Evolutionary conservation across 1,140 invertebrate genomes (phyloP), one percentile per base, ranked within the genome.

Genomic region (Drosophila trapezifrons): DNA sequence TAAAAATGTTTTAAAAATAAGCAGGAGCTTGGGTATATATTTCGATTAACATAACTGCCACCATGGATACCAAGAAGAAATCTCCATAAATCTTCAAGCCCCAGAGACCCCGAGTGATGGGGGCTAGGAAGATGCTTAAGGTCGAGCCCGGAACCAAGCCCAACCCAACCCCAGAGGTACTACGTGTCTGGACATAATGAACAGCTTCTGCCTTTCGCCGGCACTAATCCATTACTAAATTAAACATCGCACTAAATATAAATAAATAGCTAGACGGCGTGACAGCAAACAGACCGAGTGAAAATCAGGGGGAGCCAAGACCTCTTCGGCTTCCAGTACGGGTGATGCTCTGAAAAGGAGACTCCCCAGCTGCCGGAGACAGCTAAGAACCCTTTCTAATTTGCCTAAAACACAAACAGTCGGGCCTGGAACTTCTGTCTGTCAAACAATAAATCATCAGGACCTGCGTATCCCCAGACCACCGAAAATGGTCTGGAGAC

Each of bases 211-310:
- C 51, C 56, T 54, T 67, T 71, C 51, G 55, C 49, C 62, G 59
- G 27, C 62, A 55, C 80, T 89, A 89, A 89, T 89, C 84, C 84
- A 89, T 89, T 89, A 89, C 84, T 89, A 89, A 89, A 89, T 89
- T 89, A 89, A 89, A 89, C 84, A 89, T 76, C 56, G 72, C 74
- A 90, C 80, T 89, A 89, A 89, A 89, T 89, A 84, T 72, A 89
- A 90, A 90, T 89, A 89, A 89, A 89, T 89, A 89, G 84, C 84
- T 84, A 84, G 83, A 86, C 83, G 69, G 75, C 82, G 83, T 86
- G 83, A 83, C 83, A 78, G 84, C 72, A 87, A 86, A 84, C 85
- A 87, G 74, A 78, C 43, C 70, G 60, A 72, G 62, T 60, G 78
- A 42, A 52, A 52, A 46, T 40, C 13, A 62, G 25, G 22, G 38